These are phyloP conservation scores for Salvelinus fontinalis DNA, from an alignment of 2,113 vertebrate species.

Conservation along the genomic window DNA sequence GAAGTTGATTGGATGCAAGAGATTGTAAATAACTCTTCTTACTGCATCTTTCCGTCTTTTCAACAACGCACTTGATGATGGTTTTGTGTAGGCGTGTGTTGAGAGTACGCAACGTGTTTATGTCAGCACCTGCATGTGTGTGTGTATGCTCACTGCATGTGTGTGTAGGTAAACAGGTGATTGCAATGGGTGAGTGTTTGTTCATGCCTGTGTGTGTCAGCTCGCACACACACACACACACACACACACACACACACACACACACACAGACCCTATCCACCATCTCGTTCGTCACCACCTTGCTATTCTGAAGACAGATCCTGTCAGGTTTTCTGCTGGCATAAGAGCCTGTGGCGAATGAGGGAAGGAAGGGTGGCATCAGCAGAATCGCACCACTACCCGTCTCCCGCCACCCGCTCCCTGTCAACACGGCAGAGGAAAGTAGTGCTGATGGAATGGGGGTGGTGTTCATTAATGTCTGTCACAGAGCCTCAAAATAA, in stretches of 20 bases:
- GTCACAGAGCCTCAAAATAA: constrained; percentile 19
- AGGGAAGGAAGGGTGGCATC: constrained; percentile 43
- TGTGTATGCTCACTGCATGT: background rate
- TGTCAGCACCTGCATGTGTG: background rate
- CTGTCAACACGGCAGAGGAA: constrained; percentile 28
- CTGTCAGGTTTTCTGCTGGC: constrained; percentile 79
- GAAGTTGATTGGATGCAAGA: background rate
- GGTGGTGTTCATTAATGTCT: constrained; percentile 41
- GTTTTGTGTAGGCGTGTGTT: background rate
- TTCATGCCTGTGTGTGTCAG: constrained; percentile 1
- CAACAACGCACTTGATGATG: background rate
- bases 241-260: background rate
- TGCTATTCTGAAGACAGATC: constrained; percentile 75
- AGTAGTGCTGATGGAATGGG: constrained; percentile 25
- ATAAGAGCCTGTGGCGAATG: constrained; percentile 74
- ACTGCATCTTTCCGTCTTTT: background rate
- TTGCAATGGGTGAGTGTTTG: background rate
- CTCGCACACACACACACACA: background rate
- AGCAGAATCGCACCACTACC: constrained; percentile 26
- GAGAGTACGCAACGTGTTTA: background rate
- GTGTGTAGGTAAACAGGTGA: background rate
- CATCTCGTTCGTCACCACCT: constrained; percentile 56
- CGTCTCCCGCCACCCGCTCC: background rate
- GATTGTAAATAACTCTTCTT: background rate
- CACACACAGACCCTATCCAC: background rate